Percentiles rank a stretch among this genome's conserved stretches.
These are phyloP conservation scores for Chelonoidis abingdonii DNA, from an alignment of 2,113 vertebrate species.

Conservation along the genomic window DNA sequence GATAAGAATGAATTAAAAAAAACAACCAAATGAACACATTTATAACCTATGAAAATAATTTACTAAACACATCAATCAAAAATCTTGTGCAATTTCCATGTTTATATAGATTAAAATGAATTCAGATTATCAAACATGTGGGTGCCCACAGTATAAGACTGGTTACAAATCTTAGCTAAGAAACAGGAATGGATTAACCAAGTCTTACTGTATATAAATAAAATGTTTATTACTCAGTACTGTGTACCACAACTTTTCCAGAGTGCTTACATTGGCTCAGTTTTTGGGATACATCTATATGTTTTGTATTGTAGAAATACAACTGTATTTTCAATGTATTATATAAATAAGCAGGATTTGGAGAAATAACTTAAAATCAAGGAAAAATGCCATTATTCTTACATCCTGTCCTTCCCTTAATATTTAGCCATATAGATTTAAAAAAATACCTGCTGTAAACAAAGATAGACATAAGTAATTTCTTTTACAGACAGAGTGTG, in stretches of 20 bases:
- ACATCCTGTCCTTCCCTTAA: background rate
- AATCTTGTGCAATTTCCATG: background rate
- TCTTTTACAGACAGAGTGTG: background rate
- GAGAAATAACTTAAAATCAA: background rate
- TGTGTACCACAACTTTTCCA: background rate
- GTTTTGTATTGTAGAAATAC: background rate
- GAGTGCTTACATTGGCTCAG: background rate
- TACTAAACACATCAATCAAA: background rate
- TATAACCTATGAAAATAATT: background rate
- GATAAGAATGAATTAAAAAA: background rate
- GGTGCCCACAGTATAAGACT: background rate
- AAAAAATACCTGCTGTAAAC: background rate
- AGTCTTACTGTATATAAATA: background rate
- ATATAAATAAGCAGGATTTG: background rate
- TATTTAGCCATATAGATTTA: background rate
- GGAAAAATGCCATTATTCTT: background rate
- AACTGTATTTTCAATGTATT: background rate
- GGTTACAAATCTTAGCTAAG: background rate
- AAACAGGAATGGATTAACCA: background rate
- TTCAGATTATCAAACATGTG: background rate
- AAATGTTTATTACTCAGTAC: background rate
- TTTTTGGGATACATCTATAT: background rate
- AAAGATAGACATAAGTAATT: background rate
- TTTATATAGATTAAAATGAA: conserved; percentile 44
- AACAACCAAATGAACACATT: background rate